Evolutionary conservation across 35 echinoderm and acorn worm species (phyloP).

Genomic region (Stichopus chloronotus): DNA sequence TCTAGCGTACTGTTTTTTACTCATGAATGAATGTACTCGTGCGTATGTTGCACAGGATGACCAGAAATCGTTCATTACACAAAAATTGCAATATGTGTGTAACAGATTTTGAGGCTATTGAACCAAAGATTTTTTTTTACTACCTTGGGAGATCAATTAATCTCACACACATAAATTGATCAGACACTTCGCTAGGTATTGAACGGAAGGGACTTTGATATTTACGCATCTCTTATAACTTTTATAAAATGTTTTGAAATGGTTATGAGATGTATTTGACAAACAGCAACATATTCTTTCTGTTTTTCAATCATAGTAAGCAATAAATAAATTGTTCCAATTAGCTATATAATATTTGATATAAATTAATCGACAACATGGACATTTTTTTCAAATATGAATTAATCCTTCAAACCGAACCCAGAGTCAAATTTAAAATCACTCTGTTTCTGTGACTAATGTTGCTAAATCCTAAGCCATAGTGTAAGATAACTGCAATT

Average conservation of each 20-base stretch:
- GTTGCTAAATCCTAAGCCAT: not conserved
- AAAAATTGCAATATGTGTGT: no score
- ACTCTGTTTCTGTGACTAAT: not conserved
- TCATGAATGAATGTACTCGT: no score
- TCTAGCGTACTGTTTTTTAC: no score
- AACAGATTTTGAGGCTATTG: no score
- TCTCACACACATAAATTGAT: not conserved
- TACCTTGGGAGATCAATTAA: no score
- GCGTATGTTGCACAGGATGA: no score
- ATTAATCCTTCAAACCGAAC: no score
- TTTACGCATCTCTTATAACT: not conserved
- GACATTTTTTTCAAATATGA: not conserved
- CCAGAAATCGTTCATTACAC: no score
- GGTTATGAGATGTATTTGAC: not conserved
- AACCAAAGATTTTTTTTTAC: no score
- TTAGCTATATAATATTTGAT: not conserved
- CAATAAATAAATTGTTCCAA: no score
- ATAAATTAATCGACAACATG: not conserved
- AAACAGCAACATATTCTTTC: not conserved
- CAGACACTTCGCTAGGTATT: not conserved
- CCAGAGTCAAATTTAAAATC: no score
- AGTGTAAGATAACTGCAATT: no score
- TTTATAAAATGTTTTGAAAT: not conserved
- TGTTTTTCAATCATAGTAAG: not conserved
- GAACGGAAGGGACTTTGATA: not conserved